Percentiles rank a stretch among this genome's conserved stretches.
These are phyloP conservation scores for Ochlodes sylvanus DNA, from an alignment of 2,888 invertebrate genomes.

Conservation along the genomic window DNA sequence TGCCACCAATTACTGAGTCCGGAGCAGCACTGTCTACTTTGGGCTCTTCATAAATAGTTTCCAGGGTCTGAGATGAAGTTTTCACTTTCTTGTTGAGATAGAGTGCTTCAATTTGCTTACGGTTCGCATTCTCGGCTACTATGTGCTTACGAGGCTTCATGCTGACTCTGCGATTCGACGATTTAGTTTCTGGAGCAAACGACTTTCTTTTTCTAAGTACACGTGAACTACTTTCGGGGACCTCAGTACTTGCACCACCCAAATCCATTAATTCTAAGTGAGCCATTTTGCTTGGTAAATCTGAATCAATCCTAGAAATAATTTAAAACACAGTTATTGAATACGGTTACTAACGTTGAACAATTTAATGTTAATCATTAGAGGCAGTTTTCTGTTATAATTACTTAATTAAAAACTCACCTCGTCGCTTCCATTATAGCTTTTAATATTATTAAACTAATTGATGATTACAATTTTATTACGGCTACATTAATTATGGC, in stretches of 20 bases:
- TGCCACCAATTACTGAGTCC: constrained; percentile 76
- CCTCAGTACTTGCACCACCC: constrained; percentile 54
- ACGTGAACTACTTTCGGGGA: constrained; percentile 57
- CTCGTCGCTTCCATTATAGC: constrained; percentile 55
- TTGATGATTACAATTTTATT: neutral
- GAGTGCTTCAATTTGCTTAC: constrained; percentile 80
- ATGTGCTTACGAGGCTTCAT: constrained; percentile 78
- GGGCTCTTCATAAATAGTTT: constrained; percentile 88
- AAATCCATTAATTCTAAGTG: constrained; percentile 78
- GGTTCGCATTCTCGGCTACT: constrained; percentile 67
- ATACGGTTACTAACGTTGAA: neutral
- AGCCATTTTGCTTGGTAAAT: constrained; percentile 78
- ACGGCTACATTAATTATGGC: neutral
- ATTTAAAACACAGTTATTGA: neutral
- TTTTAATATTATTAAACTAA: neutral
- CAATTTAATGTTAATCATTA: neutral
- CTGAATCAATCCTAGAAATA: constrained; percentile 65
- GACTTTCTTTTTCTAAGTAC: constrained; percentile 74
- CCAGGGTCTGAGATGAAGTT: constrained; percentile 80
- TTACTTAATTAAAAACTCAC: constrained; percentile 47
- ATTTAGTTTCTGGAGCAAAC: constrained; percentile 64
- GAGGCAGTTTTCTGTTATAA: constrained; percentile 9
- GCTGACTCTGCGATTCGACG: constrained; percentile 75
- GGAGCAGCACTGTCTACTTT: constrained; percentile 71
- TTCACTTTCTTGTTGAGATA: constrained; percentile 85